These are phyloP conservation scores for Bombylius major DNA, from an alignment of 2,888 invertebrate genomes.

Conservation along the genomic window DNA sequence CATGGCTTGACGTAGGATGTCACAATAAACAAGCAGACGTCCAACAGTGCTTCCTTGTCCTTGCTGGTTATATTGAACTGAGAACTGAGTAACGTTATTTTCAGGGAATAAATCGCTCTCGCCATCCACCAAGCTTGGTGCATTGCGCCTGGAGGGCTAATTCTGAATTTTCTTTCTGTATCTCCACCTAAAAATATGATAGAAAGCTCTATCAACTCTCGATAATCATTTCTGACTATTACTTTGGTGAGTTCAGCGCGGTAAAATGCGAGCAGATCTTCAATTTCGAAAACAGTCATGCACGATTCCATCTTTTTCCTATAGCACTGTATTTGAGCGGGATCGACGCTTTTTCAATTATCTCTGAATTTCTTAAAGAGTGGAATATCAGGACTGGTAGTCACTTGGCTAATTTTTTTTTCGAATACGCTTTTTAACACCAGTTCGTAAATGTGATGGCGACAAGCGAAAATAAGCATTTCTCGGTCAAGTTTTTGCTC, in stretches of 20 bases:
- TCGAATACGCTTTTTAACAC: constrained; percentile 16
- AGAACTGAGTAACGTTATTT: constrained; percentile 12
- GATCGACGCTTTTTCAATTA: constrained; percentile 3
- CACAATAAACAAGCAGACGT: constrained; percentile 16
- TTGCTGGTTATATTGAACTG: constrained; percentile 10
- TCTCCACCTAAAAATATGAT: constrained; percentile 11
- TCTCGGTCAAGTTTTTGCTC: constrained; percentile 15
- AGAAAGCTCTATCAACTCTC: constrained; percentile 15
- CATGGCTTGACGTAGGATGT: no score
- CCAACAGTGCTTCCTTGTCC: constrained; percentile 11
- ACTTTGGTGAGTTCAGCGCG: constrained; percentile 13
- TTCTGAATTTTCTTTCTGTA: constrained; percentile 7
- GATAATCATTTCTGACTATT: constrained; percentile 16
- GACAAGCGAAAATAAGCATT: constrained; percentile 9
- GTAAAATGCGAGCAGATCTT: constrained; percentile 2
- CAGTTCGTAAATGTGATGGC: constrained; percentile 15
- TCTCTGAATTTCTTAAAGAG: constrained; percentile 12
- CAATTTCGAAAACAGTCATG: constrained; percentile 16
- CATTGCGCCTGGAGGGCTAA: constrained; percentile 22
- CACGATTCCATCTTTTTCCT: no score
- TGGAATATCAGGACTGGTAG: constrained; percentile 17
- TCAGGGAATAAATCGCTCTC: constrained; percentile 20
- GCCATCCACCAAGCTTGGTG: constrained; percentile 23
- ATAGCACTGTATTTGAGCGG: constrained; percentile 1
- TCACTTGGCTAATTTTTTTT: constrained; percentile 16